A percentile compares a stretch with the other conserved stretches of the same genome.
Evolutionary conservation across 2,888 invertebrate genomes (phyloP).

Genomic region (Hoplodrina blanda): DNA sequence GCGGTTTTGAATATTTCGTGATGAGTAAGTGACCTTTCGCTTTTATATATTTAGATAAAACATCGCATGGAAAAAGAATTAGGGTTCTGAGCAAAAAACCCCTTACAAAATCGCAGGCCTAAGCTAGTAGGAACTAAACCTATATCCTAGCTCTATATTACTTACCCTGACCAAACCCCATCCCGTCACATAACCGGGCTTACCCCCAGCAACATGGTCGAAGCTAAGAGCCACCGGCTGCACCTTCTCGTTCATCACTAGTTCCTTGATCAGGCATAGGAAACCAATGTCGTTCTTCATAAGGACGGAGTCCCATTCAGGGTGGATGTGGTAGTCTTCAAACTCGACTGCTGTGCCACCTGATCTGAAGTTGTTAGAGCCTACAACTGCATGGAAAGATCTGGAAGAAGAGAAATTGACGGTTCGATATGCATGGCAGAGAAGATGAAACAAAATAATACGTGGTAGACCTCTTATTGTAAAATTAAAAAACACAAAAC

Average conservation of each 20-base stretch:
- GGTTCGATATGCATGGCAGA: background rate
- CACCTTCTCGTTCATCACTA: slow-evolving; percentile 54
- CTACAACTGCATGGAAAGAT: slow-evolving; percentile 63
- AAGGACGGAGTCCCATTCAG: slow-evolving; percentile 59
- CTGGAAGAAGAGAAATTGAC: slow-evolving; percentile 43
- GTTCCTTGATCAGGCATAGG: slow-evolving; percentile 25
- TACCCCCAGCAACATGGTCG: slow-evolving; percentile 50
- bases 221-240: slow-evolving; percentile 53
- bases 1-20: too few species aligned
- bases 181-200: slow-evolving; percentile 66
- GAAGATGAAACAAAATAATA: too few species aligned
- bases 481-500: too few species aligned
- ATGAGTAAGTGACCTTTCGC: too few species aligned
- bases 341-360: slow-evolving; percentile 57
- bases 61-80: too few species aligned
- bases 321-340: slow-evolving; percentile 62
- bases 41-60: too few species aligned
- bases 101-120: too few species aligned
- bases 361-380: slow-evolving; percentile 66
- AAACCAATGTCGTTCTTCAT: slow-evolving; percentile 72
- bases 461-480: too few species aligned
- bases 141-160: background rate
- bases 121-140: too few species aligned
- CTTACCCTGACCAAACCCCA: slow-evolving; percentile 65
- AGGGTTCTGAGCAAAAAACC: too few species aligned